A percentile compares a stretch with the other conserved stretches of the same genome.
phyloP scores from a whole-genome alignment of 2,113 vertebrate genomes.

The Hippotragus niger region DNA sequence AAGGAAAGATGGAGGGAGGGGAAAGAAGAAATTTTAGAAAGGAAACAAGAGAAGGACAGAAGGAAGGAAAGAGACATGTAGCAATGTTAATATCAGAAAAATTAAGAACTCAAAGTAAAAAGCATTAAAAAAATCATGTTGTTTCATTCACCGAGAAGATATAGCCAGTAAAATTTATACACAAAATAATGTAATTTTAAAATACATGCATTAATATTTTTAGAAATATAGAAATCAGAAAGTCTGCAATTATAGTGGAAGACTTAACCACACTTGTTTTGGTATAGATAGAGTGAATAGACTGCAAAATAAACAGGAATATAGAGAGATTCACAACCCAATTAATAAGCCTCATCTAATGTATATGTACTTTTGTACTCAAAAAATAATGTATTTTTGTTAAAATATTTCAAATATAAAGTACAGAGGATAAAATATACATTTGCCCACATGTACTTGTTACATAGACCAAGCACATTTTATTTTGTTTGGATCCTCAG shows the following conservation, averaged over 20 bases:
- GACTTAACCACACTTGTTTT: not conserved
- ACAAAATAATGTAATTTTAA: conserved; percentile 19
- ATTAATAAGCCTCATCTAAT: not conserved
- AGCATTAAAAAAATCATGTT: not conserved
- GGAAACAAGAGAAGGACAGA: not conserved
- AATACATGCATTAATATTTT: not conserved
- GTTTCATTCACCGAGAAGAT: not conserved
- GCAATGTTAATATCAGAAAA: not conserved
- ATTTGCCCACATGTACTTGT: not conserved
- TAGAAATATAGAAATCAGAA: conserved; percentile 7
- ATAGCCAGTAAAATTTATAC: not conserved
- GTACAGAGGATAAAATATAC: not conserved
- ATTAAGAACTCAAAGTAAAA: conserved; percentile 14
- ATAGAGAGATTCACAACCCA: not conserved
- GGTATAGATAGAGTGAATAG: not conserved
- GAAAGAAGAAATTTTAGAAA: not conserved
- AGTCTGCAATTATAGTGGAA: not conserved
- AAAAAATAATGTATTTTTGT: not conserved
- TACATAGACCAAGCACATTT: not conserved
- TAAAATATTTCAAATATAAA: conserved; percentile 19
- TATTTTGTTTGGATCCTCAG: not conserved
- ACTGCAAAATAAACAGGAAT: not conserved
- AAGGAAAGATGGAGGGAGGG: not conserved
- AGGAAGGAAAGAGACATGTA: not conserved
- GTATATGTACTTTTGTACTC: not conserved